Evolutionary conservation across 2,797 vertebrate species (phyloP).

Genomic region (Cottoperca gobio): DNA sequence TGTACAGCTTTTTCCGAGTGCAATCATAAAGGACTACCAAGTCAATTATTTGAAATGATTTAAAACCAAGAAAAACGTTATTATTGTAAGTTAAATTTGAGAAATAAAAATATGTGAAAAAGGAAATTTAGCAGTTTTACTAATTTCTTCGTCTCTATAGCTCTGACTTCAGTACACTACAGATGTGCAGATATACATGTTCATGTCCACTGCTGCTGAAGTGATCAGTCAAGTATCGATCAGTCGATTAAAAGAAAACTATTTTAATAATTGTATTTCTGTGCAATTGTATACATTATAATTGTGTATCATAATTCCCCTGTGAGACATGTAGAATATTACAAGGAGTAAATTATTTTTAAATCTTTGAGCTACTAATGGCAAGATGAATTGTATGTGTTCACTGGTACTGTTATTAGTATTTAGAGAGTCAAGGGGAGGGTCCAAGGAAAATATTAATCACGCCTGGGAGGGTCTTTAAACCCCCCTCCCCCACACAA

Average conservation of each 20-base stretch:
- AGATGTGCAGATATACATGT: no score
- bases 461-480: not conserved
- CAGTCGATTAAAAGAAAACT: not conserved
- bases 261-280: no score
- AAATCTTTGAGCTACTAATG: not conserved
- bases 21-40: not conserved
- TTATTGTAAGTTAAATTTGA: not conserved
- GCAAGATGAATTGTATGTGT: not conserved
- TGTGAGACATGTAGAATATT: not conserved
- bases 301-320: not conserved
- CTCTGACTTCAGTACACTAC: not conserved
- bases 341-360: not conserved
- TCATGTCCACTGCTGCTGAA: not conserved
- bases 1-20: not conserved
- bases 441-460: not conserved
- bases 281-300: no score
- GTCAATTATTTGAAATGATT: not conserved
- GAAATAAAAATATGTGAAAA: not conserved
- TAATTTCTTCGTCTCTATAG: not conserved
- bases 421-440: not conserved
- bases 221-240: not conserved
- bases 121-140: not conserved
- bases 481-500: not conserved
- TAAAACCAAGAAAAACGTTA: not conserved
- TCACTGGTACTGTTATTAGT: not conserved